Base-by-base conservation (phyloP, 1,140 invertebrate genomes). In the Calephelis virginiensis region DNA sequence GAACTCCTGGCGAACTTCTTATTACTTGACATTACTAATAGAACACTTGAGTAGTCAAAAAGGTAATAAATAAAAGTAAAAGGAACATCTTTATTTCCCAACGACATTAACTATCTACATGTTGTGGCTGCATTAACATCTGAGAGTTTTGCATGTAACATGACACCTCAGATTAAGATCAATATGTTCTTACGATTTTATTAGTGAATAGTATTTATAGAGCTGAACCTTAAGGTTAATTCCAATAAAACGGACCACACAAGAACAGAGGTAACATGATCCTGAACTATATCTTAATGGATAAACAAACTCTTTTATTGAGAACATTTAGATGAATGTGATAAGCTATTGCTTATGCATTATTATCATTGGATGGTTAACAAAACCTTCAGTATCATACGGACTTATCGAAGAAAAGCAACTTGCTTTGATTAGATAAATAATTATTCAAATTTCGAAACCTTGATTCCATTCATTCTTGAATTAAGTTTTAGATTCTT, bases 231-330 rank as follows among this genome's bases (percentile, higher is more conserved):
- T 6, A 38, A 56, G 28, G 17, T 28, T 53, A 5, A 53, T 28
- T 53, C 37, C 53, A 37, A 56, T 56, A 37, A n/a, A 56, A 56
- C 12, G 12, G 14, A 28, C 14, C 17, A 56, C 53, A 28, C 14
- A 28, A 37, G 17, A 56, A 28, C 53, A 56, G 10, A 38, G 14
- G 53, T 56, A 56, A 56, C 11, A 17, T 7, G 53, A 56, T 56
- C 53, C 28, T 37, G 12, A 56, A 56, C 53, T 56, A 37, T 28
- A 56, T 56, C 53, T 56, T 56, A 56, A 56, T 56, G 53, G 28
- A 37, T 9, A 56, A 56, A 11, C 28, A 56, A 37, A 37, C 53
- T 17, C 14, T 38, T 43, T 37, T 37, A 12, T 37, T 56, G 28
- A 4, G 53, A 28, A 28, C 53, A 56, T 56, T 56, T 56, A 56